Evolutionary conservation across 1,140 invertebrate genomes (phyloP), one percentile per base, ranked within the genome.

Genomic region (Stegodyphus dumicola): DNA sequence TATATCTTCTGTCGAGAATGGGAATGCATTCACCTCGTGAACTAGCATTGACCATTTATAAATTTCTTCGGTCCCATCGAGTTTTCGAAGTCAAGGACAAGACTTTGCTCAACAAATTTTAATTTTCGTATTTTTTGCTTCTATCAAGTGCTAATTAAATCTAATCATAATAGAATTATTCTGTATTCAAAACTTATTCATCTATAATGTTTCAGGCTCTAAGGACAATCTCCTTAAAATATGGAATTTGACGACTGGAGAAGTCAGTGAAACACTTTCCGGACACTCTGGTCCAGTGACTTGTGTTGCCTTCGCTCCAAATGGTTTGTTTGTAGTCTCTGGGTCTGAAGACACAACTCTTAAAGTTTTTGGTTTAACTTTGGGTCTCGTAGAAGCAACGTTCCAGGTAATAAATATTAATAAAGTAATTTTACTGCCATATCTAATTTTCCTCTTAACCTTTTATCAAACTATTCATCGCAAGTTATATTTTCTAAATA

Each of bases 261-360:
- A 95, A 87, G 91, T 95, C 51, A 93, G 94, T 86, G 92, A 93
- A 6, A 95, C 94, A 7, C 75, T 91, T 54, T 94, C 94, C 85
- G 95, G 94, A 0, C 95, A 96, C 88, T 92, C 93, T 17, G 94
- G 92, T 0, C 92, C 94, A 48, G 92, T 96, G 13, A 95, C 94
- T 0, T 95, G 94, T 88, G 93, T 96, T 0, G 93, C 93, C 64
- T 95, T 96, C 89, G 94, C 95, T 1, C 94, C 95, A 0, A 95
- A 95, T 86, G 94, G 94, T 15, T 91, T 96, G 11, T 94, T 96
- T 87, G 93, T 94, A 17, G 93, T 95, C 9, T 95, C 95, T 33
- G 95, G 95, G 1, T 95, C 94, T 0, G 95, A 96, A 88, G 95
- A 96, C 89, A 94, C 94, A 80, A 93, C 94, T 5, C 93, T 95